Percentiles rank a stretch among this genome's conserved stretches.
Evolutionary conservation across 2,888 invertebrate species (phyloP).

Genomic region (Monopis laevigella): DNA sequence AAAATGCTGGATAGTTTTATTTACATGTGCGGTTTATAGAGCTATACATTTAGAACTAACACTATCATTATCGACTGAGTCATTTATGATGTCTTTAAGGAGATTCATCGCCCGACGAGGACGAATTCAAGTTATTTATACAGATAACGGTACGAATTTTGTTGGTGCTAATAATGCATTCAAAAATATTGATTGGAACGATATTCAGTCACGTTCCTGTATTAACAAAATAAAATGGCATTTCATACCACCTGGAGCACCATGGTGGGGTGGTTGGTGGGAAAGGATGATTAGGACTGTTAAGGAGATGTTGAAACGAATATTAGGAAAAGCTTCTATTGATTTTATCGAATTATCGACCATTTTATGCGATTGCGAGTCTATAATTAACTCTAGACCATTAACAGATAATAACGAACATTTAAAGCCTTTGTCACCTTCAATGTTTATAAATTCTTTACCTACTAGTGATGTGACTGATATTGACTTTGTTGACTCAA

Average conservation of each 20-base stretch:
- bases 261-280: conserved; percentile 47
- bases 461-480: conserved; percentile 13
- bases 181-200: neutral
- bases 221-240: conserved; percentile 19
- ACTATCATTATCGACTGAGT: neutral
- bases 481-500: neutral
- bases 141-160: conserved; percentile 1
- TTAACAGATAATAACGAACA: neutral
- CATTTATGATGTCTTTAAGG: conserved; percentile 9
- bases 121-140: neutral
- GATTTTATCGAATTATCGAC: conserved; percentile 13
- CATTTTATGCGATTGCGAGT: conserved; percentile 16
- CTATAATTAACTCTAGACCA: neutral
- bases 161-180: neutral
- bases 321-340: conserved; percentile 26
- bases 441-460: conserved; percentile 9
- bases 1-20: conserved; percentile 9
- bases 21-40: conserved; percentile 14
- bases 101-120: conserved; percentile 11
- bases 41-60: conserved; percentile 8
- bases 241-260: conserved; percentile 34
- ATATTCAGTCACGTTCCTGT: neutral
- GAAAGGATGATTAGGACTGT: conserved; percentile 34
- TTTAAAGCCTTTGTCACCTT: conserved; percentile 11
- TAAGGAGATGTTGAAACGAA: conserved; percentile 30